Evolutionary conservation across 2,888 invertebrate species (phyloP), one percentile per base, ranked within the genome.

Genomic region (Ornithoptera alexandrae): DNA sequence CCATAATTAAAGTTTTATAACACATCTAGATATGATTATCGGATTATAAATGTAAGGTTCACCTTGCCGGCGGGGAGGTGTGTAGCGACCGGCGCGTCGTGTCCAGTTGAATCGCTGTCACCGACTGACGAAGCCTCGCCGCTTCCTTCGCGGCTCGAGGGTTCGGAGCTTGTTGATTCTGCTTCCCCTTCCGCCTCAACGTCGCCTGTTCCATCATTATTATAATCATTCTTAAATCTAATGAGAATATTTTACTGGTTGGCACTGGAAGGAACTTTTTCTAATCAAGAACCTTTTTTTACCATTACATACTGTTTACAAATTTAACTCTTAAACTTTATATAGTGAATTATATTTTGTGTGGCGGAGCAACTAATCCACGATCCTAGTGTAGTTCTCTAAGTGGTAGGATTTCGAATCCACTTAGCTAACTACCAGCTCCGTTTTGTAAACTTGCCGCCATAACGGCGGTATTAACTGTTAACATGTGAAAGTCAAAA

Each of bases 1-100:
- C 12, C 10, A 42, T 12, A 42, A 42, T 42, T 8, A 46, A 1
- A 46, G 46, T 46, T 46, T 42, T 7, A 20, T 20, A 57, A 57
- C 2, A 57, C 22, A 20, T 50, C 18, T 50, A 17, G 15, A 50
- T 15, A 17, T 50, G 4, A 30, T 30, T 30, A 30, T 30, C 5
- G 30, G 30, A 30, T 50, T 50, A 50, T 50, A 5, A 50, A 36
- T 39, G n/a, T 1, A 63, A 63, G 20, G 30, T 56, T 67, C 76
- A 95, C 96, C 93, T 96, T 95, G 72, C 95, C 96, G n/a, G 95
- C 94, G 22, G 95, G 94, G 74, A 96, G 81, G 77, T 95, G 95
- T 3, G 95, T 94, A 79, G 95, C 94, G 65, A 94, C 88, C 63
- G 89, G 92, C 66, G 94, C 94, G 76, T 95, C 95, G 7, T 84